Evolutionary conservation across 2,113 vertebrate species (phyloP).

Genomic region (Pteronura brasiliensis): DNA sequence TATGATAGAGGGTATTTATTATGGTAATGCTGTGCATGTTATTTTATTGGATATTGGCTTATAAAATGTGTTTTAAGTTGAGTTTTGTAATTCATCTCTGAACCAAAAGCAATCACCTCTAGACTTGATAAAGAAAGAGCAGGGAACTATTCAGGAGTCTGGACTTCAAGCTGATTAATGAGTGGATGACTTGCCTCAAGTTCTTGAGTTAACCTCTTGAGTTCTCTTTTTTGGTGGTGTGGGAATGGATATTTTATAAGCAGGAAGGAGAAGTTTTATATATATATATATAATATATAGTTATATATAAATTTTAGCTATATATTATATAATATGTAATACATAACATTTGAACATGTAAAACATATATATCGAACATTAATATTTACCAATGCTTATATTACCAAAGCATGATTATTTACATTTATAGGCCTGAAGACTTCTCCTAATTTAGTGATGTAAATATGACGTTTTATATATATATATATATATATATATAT

Average conservation of each 20-base stretch:
- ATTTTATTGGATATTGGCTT: not conserved
- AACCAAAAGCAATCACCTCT: not conserved
- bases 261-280: not conserved
- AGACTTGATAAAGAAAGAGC: not conserved
- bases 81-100: not conserved
- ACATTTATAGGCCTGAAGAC: not conserved
- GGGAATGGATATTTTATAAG: not conserved
- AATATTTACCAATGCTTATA: not conserved
- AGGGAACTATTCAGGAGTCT: not conserved
- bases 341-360: not conserved
- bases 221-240: not conserved
- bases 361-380: not conserved
- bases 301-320: no score
- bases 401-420: not conserved
- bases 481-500: no score
- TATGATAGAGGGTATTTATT: not conserved
- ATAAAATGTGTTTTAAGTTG: not conserved
- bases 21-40: not conserved
- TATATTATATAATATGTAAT: not conserved
- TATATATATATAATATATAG: not conserved
- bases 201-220: not conserved
- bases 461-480: not conserved
- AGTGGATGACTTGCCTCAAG: not conserved
- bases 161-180: not conserved
- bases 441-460: not conserved